A percentile compares a stretch with the other conserved stretches of the same genome.
These are phyloP conservation scores for Copidosoma floridanum DNA, from an alignment of 1,140 invertebrate species.

Conservation along the genomic window DNA sequence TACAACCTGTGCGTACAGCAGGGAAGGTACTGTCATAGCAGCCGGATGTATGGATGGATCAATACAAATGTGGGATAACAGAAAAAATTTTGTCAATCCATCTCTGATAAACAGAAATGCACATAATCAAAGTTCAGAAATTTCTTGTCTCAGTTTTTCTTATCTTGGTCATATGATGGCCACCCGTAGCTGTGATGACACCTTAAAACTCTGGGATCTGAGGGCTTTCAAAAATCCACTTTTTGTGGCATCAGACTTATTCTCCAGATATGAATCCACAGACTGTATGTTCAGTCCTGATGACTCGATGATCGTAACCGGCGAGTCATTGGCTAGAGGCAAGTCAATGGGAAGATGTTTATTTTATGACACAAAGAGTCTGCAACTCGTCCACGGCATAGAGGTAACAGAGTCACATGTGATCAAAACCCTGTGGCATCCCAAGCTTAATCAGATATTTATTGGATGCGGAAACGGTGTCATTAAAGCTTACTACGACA, in stretches of 20 bases:
- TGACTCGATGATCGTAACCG: constrained; percentile 86
- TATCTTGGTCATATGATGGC: constrained; percentile 81
- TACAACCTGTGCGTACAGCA: constrained; percentile 78
- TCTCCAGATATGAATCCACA: constrained; percentile 86
- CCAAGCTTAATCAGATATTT: constrained; percentile 95
- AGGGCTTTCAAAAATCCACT: constrained; percentile 80
- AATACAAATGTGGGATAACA: constrained; percentile 96
- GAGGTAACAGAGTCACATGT: constrained; percentile 77
- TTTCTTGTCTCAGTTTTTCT: constrained; percentile 83
- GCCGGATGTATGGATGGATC: constrained; percentile 94
- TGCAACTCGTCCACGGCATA: constrained; percentile 74
- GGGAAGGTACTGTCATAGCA: constrained; percentile 86
- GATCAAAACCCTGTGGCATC: constrained; percentile 92
- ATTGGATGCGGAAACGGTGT: constrained; percentile 89
- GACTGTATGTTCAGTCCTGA: constrained; percentile 94
- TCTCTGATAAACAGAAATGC: constrained; percentile 74
- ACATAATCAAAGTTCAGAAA: constrained; percentile 79
- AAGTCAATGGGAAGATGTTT: constrained; percentile 72
- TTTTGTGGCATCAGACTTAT: constrained; percentile 68
- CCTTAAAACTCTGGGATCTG: constrained; percentile 94
- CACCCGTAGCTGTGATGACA: constrained; percentile 87
- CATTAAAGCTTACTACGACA: constrained; percentile 89
- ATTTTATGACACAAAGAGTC: constrained; percentile 80
- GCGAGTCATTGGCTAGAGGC: constrained; percentile 75
- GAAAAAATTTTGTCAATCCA: constrained; percentile 81